Evolutionary conservation across 2,797 vertebrate species (phyloP).

Genomic region (Aplochiton taeniatus): DNA sequence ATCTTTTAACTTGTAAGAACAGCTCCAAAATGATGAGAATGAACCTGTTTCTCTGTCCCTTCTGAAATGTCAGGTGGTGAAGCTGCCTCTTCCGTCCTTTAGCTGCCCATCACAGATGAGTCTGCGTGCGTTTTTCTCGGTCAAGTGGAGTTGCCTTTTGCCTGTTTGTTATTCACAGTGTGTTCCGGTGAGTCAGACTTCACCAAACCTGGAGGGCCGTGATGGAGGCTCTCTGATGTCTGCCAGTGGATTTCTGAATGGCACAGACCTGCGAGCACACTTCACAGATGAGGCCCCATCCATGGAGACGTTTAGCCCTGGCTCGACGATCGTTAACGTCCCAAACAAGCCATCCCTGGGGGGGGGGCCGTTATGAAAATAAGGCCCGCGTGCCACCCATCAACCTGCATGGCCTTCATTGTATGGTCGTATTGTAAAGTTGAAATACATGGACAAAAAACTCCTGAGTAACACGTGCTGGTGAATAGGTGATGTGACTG

Average conservation of each 20-base stretch:
- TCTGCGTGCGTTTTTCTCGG: slow-evolving; percentile 13
- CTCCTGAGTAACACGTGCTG: background rate
- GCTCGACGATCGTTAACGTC: background rate
- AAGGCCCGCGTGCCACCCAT: background rate
- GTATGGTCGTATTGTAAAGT: no score
- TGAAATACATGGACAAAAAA: no score
- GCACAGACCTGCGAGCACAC: slow-evolving; percentile 29
- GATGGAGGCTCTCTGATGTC: slow-evolving; percentile 53
- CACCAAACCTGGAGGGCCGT: slow-evolving; percentile 45
- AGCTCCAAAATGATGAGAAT: background rate
- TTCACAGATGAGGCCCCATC: slow-evolving; percentile 2
- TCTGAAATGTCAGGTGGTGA: background rate
- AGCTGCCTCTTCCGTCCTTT: background rate
- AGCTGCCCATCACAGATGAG: background rate
- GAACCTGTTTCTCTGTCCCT: background rate
- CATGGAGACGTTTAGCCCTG: background rate
- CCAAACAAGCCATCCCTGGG: background rate
- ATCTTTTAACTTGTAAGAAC: background rate
- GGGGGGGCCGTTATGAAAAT: background rate
- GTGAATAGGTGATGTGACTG: background rate
- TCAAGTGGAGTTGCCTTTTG: slow-evolving; percentile 32
- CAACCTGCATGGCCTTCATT: background rate
- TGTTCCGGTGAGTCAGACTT: slow-evolving; percentile 53
- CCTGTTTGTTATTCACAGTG: slow-evolving; percentile 38
- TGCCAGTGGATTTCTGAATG: slow-evolving; percentile 41